phyloP scores from a whole-genome alignment of 2,113 vertebrate species.

The Sciurus niger region DNA sequence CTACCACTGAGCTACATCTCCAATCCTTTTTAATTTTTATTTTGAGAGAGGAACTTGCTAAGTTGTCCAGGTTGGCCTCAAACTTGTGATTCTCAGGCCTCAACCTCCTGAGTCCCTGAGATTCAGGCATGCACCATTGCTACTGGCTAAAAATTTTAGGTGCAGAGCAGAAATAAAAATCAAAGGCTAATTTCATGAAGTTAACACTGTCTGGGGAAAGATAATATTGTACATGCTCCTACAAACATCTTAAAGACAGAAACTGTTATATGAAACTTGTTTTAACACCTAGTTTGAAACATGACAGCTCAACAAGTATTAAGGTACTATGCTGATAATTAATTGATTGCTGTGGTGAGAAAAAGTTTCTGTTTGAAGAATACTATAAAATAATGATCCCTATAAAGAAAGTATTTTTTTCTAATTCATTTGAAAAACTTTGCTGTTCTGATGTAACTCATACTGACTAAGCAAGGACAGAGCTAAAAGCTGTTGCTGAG shows the following conservation, averaged over 20 bases:
- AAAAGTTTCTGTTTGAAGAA: slow-evolving; percentile 30
- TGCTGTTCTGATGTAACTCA: slow-evolving; percentile 22
- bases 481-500: neutral
- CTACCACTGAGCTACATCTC: neutral
- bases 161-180: slow-evolving; percentile 16
- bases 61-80: neutral
- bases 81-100: neutral
- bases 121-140: neutral
- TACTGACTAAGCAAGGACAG: neutral
- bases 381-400: slow-evolving; percentile 32
- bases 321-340: neutral
- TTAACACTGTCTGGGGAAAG: neutral
- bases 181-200: neutral
- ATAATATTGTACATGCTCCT: neutral
- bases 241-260: neutral
- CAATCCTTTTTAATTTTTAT: neutral
- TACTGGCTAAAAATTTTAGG: neutral
- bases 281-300: slow-evolving; percentile 45
- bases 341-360: neutral
- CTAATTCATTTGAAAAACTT: slow-evolving; percentile 40
- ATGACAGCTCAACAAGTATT: neutral
- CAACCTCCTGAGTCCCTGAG: neutral
- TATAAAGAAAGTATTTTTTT: slow-evolving; percentile 45
- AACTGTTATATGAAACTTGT: neutral
- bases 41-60: neutral